These are phyloP conservation scores for Umimayanthus chanpuru DNA, from an alignment of 92 coral and sea anemone species.

Conservation along the genomic window DNA sequence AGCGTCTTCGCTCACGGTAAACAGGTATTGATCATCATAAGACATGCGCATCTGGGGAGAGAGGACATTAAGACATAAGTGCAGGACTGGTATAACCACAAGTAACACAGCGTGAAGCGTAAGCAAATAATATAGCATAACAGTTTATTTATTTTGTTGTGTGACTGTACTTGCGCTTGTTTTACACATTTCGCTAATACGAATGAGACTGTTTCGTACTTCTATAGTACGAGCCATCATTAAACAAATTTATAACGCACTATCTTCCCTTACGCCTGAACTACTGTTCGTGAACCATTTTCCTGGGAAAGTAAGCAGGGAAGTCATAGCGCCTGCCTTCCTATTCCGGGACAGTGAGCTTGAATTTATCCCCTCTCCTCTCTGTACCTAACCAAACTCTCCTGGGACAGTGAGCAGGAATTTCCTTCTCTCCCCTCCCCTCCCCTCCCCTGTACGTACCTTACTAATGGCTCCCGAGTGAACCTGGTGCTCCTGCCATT, in stretches of 20 bases:
- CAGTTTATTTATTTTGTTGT: background rate
- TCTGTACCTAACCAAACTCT: constrained; percentile 65
- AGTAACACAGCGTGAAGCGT: background rate
- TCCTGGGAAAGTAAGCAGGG: too few relatives aligned
- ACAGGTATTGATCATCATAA: constrained; percentile 95
- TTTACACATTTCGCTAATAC: too few relatives aligned
- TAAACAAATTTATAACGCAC: too few relatives aligned
- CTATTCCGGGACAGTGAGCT: too few relatives aligned
- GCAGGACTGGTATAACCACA: background rate
- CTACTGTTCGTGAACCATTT: too few relatives aligned
- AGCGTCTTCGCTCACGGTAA: constrained; percentile 97
- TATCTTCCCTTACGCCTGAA: too few relatives aligned
- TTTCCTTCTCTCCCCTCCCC: too few relatives aligned
- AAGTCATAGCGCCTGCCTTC: too few relatives aligned
- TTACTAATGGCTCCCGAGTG: constrained; percentile 91
- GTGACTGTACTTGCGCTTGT: background rate
- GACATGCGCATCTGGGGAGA: constrained; percentile 97
- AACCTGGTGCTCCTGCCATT: constrained; percentile 99
- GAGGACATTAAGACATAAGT: background rate
- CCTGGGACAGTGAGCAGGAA: constrained; percentile 98
- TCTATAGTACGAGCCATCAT: too few relatives aligned
- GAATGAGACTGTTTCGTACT: too few relatives aligned
- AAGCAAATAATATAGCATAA: background rate
- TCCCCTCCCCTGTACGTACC: constrained; percentile 61
- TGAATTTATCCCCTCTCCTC: too few relatives aligned